phyloP scores from a whole-genome alignment of 1,140 invertebrate species.

The Drosophila subpulchrella region DNA sequence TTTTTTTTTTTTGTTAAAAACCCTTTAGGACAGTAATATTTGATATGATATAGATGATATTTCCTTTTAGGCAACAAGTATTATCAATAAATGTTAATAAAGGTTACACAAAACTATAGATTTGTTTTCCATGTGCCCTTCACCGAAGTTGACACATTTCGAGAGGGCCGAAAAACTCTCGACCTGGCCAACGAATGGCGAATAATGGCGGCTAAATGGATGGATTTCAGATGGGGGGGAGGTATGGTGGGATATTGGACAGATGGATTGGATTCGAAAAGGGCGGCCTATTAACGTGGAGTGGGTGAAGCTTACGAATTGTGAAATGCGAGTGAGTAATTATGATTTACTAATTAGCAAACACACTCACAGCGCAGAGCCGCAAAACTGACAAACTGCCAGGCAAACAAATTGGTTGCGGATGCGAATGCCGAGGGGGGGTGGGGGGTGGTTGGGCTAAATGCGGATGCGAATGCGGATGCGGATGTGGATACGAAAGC shows the following conservation, averaged over 20 bases:
- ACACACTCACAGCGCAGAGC: slow-evolving; percentile 44
- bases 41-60: too few relatives aligned
- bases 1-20: too few relatives aligned
- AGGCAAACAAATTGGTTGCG: slow-evolving; percentile 46
- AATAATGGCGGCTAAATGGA: slow-evolving; percentile 34
- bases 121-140: slow-evolving; percentile 9
- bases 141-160: slow-evolving; percentile 24
- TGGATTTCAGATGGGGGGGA: slow-evolving; percentile 8
- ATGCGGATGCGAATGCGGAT: slow-evolving; percentile 6
- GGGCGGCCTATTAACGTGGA: slow-evolving; percentile 13
- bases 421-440: slow-evolving; percentile 3
- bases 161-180: slow-evolving; percentile 20
- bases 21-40: too few relatives aligned
- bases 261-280: slow-evolving; percentile 40
- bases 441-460: background rate
- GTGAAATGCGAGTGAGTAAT: slow-evolving; percentile 78
- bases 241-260: slow-evolving; percentile 1
- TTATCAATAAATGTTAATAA: too few relatives aligned
- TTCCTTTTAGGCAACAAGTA: too few relatives aligned
- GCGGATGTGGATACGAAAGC: slow-evolving; percentile 33
- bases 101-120: background rate
- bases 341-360: slow-evolving; percentile 83
- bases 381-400: slow-evolving; percentile 59
- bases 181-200: slow-evolving; percentile 12
- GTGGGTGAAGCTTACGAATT: slow-evolving; percentile 56